Percentiles rank a stretch among this genome's conserved stretches.
phyloP scores from a whole-genome alignment of 2,888 invertebrate species.

The Chouioia cunea region DNA sequence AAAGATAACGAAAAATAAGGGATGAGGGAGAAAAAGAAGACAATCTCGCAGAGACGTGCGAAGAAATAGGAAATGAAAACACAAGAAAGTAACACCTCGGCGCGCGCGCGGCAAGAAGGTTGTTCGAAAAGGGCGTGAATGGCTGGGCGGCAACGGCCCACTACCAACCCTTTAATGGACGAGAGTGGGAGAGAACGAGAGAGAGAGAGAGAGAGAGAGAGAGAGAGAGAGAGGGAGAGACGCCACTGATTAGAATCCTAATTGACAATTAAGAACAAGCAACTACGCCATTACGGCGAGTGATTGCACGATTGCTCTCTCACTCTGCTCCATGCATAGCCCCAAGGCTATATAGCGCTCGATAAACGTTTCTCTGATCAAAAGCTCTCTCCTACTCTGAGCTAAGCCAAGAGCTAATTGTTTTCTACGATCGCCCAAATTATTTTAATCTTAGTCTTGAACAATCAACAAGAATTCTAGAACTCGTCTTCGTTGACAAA shows the following conservation, averaged over 20 bases:
- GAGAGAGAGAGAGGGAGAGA: constrained; percentile 33
- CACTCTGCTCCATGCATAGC: not conserved
- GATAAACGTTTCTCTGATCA: no score
- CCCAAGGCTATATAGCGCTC: no score
- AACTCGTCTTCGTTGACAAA: no score
- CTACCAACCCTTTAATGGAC: not conserved
- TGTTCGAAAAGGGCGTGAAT: not conserved
- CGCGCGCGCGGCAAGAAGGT: no score
- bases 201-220: constrained; percentile 25
- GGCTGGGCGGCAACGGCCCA: not conserved
- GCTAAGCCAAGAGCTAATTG: no score
- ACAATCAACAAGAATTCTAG: no score
- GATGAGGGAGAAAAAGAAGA: constrained; percentile 1
- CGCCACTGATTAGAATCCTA: constrained; percentile 53
- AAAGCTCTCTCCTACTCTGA: no score
- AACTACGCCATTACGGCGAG: constrained; percentile 48
- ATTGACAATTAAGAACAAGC: constrained; percentile 55
- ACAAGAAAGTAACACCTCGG: not conserved
- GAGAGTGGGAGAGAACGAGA: not conserved
- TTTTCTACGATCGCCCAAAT: no score
- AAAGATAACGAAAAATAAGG: not conserved
- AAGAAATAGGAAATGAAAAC: not conserved
- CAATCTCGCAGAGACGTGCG: not conserved
- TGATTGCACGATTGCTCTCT: constrained; percentile 45
- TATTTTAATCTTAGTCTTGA: no score